Evolutionary conservation across 2,888 invertebrate genomes (phyloP), one percentile per base, ranked within the genome.

Genomic region (Labia minor): DNA sequence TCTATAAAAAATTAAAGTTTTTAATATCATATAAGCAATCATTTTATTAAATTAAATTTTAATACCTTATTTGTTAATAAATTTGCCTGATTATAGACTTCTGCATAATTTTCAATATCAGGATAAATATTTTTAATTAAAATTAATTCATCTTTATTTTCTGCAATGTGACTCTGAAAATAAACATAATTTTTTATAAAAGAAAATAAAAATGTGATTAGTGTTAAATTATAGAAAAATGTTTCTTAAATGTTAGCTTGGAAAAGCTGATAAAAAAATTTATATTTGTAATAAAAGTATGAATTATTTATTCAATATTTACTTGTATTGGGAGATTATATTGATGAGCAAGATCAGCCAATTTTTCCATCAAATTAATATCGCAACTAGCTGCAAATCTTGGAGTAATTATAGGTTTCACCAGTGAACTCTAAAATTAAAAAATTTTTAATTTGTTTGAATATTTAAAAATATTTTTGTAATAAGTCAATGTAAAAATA

Each of bases 81-180:
- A 0, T 85, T 82, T 66, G 87, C 85, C 70, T 82, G 79, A 70
- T 91, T 85, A 76, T 95, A 95, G 11, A 92, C 88, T 68, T 86
- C 81, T 0, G 88, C 83, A 76, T 95, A 95, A 21, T 81, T 81
- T 62, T 80, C 77, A 67, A 79, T 79, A 0, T 79, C 75, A 1
- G 84, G 84, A 73, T 82, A 86, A 1, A 80, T 74, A 62, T 82
- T 73, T 68, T 82, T 77, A 0, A 92, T 89, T 73, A 82, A 79
- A 69, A 83, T 78, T 65, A 91, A 80, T 81, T 95, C 95, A 2
- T 83, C 80, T 19, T 78, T 69, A 74, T 88, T 92, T 78, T 95
- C 95, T 19, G 90, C 89, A 68, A 95, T 84, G 74, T 95, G 95
- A 66, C 88, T 91, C 90, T 94, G 78, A 69, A 83, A 81, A 67